phyloP scores from a whole-genome alignment of 2,797 vertebrate species.

The Sparidentex hasta region DNA sequence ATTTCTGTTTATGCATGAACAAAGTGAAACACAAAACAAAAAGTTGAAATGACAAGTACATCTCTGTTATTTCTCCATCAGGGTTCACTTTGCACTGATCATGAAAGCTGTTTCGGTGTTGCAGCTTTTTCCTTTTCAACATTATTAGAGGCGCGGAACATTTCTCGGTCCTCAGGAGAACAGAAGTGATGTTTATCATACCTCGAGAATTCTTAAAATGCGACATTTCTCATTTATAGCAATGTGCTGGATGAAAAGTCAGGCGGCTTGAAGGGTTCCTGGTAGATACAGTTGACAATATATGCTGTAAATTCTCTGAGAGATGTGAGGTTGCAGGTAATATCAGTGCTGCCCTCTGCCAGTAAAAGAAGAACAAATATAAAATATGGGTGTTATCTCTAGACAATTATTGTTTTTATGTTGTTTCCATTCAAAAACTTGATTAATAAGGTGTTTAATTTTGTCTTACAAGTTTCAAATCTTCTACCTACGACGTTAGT shows the following conservation, averaged over 20 bases:
- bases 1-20: constrained; percentile 50
- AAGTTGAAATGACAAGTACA: constrained; percentile 44
- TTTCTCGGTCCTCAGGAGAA: constrained; percentile 14
- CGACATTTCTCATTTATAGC: not conserved
- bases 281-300: not conserved
- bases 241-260: not conserved
- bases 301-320: not conserved
- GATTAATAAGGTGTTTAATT: not conserved
- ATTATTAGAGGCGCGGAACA: not conserved
- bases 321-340: not conserved
- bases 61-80: constrained; percentile 16
- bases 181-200: not conserved
- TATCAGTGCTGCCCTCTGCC: not conserved
- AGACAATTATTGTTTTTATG: not conserved
- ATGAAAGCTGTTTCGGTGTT: constrained; percentile 17
- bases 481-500: constrained; percentile 13
- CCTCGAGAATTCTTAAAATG: not conserved
- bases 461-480: not conserved
- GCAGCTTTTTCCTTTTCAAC: not conserved
- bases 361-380: not conserved
- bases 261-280: not conserved
- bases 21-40: constrained; percentile 53
- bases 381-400: not conserved
- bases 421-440: not conserved
- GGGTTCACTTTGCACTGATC: constrained; percentile 41